phyloP scores from a whole-genome alignment of 2,797 vertebrate genomes.

The Sebastes kiyomatsui region DNA sequence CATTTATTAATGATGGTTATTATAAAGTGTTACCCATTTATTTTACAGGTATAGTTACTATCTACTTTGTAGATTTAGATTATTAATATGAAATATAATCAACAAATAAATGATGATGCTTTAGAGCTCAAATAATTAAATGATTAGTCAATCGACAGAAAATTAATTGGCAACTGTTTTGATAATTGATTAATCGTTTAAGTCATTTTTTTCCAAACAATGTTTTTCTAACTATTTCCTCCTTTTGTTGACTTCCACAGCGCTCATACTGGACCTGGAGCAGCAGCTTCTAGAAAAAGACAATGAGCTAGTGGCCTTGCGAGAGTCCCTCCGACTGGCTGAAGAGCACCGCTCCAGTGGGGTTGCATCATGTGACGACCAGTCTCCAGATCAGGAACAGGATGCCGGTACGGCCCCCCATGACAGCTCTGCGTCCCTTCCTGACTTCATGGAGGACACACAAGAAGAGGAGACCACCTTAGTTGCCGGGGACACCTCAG shows the following conservation, averaged over 20 bases:
- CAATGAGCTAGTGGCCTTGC: constrained; percentile 66
- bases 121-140: too few species aligned
- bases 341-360: constrained; percentile 31
- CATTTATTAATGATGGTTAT: too few species aligned
- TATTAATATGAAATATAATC: too few species aligned
- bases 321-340: constrained; percentile 57
- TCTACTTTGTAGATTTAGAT: too few species aligned
- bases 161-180: neutral
- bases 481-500: constrained; percentile 75
- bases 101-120: too few species aligned
- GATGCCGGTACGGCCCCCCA: neutral
- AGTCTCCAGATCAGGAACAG: constrained; percentile 26
- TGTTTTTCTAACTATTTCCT: neutral
- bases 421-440: constrained; percentile 37
- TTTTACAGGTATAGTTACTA: neutral
- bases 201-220: neutral
- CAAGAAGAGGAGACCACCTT: constrained; percentile 80
- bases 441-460: constrained; percentile 62
- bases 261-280: constrained; percentile 64
- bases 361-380: constrained; percentile 27
- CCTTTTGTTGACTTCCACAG: constrained; percentile 39
- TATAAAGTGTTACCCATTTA: neutral
- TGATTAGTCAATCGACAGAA: neutral
- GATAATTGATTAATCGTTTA: neutral
- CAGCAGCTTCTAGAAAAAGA: constrained; percentile 78